Conservation (phyloP, 2,797 vertebrate species). For the Aldrovandia affinis region DNA sequence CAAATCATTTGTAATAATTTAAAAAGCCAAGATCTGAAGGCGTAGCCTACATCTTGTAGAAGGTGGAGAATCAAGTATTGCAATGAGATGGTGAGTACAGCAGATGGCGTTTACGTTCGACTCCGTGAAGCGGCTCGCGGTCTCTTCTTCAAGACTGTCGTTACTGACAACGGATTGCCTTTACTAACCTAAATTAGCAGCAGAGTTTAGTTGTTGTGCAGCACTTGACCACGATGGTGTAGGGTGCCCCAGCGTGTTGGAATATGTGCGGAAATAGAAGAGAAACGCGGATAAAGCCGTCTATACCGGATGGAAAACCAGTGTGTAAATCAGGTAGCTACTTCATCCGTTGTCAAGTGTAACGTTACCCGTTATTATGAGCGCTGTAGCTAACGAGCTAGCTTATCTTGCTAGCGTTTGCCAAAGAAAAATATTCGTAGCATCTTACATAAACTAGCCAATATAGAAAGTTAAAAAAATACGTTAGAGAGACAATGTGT, state of each 20-base stretch:
- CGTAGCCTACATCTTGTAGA: not conserved
- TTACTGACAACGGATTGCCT: constrained; percentile 7
- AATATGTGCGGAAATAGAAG: not conserved
- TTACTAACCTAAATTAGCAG: not conserved
- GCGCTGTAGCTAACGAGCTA: not conserved
- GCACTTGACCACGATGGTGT: not conserved
- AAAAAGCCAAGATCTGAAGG: not conserved
- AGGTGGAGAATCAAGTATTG: not conserved
- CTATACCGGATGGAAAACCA: not conserved
- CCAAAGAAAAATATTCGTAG: not conserved
- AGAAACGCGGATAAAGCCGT: not conserved
- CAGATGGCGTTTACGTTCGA: constrained; percentile 11
- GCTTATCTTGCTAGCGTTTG: not conserved
- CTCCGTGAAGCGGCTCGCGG: not conserved
- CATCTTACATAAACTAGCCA: not conserved
- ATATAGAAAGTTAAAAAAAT: not conserved
- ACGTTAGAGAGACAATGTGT: not conserved
- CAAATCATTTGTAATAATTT: not conserved
- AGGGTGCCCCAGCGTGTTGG: not conserved
- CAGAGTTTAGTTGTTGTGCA: constrained; percentile 1
- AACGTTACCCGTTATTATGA: not conserved
- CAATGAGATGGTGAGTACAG: constrained; percentile 18
- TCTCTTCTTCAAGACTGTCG: not conserved
- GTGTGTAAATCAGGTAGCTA: constrained; percentile 12
- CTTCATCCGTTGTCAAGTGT: not conserved